Evolutionary conservation across 1,140 invertebrate genomes (phyloP).

Genomic region (Araneus ventricosus): DNA sequence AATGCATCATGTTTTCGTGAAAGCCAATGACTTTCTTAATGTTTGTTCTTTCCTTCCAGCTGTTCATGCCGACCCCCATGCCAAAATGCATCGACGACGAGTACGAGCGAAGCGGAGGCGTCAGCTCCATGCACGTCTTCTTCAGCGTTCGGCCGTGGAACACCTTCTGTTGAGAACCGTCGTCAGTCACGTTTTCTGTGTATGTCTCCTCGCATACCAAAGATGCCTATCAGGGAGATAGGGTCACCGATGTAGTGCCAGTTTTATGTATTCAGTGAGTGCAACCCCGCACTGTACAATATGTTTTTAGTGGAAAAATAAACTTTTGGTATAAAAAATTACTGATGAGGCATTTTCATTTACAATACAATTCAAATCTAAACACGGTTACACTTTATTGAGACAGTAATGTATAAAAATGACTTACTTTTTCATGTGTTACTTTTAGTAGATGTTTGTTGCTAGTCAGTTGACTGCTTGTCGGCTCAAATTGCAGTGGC

Average conservation of each 20-base stretch:
- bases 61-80: constrained; percentile 18
- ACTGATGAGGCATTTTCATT: too few species aligned
- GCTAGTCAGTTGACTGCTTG: too few species aligned
- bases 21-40: too few species aligned
- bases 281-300: not conserved
- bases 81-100: constrained; percentile 55
- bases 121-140: constrained; percentile 62
- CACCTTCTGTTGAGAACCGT: constrained; percentile 43
- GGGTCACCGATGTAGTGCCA: not conserved
- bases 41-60: not conserved
- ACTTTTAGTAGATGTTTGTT: too few species aligned
- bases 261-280: not conserved
- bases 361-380: too few species aligned
- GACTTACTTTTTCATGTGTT: too few species aligned
- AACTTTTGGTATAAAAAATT: too few species aligned
- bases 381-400: too few species aligned
- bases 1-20: too few species aligned
- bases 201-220: not conserved
- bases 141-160: constrained; percentile 67
- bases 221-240: not conserved
- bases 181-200: not conserved
- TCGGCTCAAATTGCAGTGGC: too few species aligned
- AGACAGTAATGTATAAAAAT: too few species aligned
- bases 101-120: constrained; percentile 12
- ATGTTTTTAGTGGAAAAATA: not conserved